These are phyloP conservation scores for Parapristionchus giblindavisi DNA, from an alignment of 2,888 invertebrate genomes.

Conservation along the genomic window DNA sequence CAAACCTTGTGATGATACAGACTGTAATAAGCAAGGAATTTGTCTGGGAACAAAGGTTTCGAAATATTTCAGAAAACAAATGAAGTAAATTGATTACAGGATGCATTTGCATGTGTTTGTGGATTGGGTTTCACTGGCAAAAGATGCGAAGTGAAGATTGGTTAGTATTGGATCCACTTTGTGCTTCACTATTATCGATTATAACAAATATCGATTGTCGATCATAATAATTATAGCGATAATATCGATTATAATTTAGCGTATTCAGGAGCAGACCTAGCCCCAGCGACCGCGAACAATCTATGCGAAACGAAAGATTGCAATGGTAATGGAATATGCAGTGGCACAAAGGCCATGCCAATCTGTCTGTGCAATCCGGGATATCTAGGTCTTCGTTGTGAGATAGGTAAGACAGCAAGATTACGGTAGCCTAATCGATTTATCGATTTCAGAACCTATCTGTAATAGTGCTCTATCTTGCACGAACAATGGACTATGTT, in stretches of 20 bases:
- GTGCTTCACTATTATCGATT: not conserved
- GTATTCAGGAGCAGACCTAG: not conserved
- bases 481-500: slow-evolving; percentile 27
- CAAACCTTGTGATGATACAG: slow-evolving; percentile 55
- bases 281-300: slow-evolving; percentile 27
- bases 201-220: not conserved
- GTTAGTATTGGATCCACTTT: slow-evolving; percentile 36
- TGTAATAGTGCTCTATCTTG: slow-evolving; percentile 5
- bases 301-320: slow-evolving; percentile 52
- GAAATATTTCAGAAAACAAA: not conserved
- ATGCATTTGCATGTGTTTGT: slow-evolving; percentile 48
- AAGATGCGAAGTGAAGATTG: slow-evolving; percentile 36
- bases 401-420: slow-evolving; percentile 48
- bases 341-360: slow-evolving; percentile 51
- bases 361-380: slow-evolving; percentile 60
- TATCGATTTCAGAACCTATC: slow-evolving; percentile 4
- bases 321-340: slow-evolving; percentile 55
- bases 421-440: too few species aligned
- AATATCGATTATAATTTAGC: not conserved
- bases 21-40: slow-evolving; percentile 59
- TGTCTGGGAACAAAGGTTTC: slow-evolving; percentile 53
- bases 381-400: slow-evolving; percentile 57
- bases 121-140: slow-evolving; percentile 31
- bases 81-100: not conserved
- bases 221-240: not conserved